phyloP scores from a whole-genome alignment of 1,140 invertebrate genomes.

The Octopus bimaculoides region DNA sequence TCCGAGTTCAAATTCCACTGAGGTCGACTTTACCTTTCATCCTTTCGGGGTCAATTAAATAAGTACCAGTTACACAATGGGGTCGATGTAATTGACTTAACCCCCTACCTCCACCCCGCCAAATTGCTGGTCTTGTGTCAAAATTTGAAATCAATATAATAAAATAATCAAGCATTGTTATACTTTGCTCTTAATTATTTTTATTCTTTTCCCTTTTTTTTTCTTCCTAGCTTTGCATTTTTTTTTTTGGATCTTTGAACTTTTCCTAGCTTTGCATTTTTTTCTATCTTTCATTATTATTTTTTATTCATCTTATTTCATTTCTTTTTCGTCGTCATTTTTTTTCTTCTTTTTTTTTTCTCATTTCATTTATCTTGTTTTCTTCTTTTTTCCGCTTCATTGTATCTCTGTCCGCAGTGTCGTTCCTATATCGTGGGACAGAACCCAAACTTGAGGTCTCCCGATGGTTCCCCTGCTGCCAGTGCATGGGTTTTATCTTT shows the following conservation, averaged over 20 bases:
- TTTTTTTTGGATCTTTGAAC: background rate
- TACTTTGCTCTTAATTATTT: too few relatives aligned
- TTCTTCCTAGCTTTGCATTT: too few relatives aligned
- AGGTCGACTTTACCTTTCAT: too few relatives aligned
- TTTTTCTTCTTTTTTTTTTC: background rate
- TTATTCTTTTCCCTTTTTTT: too few relatives aligned
- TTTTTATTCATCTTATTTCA: background rate
- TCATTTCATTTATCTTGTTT: background rate
- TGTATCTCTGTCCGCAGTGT: background rate
- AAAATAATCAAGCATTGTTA: too few relatives aligned
- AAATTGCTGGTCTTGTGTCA: too few relatives aligned
- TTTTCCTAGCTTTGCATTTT: background rate
- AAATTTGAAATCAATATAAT: too few relatives aligned
- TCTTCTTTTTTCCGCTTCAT: background rate
- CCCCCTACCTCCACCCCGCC: too few relatives aligned
- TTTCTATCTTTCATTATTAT: background rate
- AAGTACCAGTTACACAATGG: too few relatives aligned
- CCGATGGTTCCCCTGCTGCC: slow-evolving; percentile 24
- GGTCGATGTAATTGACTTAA: too few relatives aligned
- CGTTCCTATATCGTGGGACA: slow-evolving; percentile 43
- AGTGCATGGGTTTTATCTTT: slow-evolving; percentile 37
- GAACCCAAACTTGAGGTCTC: slow-evolving; percentile 35
- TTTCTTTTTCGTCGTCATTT: background rate
- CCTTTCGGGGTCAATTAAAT: too few relatives aligned
- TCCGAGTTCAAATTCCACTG: too few relatives aligned